phyloP scores from a whole-genome alignment of 2,888 invertebrate species.

The Ischnura elegans region DNA sequence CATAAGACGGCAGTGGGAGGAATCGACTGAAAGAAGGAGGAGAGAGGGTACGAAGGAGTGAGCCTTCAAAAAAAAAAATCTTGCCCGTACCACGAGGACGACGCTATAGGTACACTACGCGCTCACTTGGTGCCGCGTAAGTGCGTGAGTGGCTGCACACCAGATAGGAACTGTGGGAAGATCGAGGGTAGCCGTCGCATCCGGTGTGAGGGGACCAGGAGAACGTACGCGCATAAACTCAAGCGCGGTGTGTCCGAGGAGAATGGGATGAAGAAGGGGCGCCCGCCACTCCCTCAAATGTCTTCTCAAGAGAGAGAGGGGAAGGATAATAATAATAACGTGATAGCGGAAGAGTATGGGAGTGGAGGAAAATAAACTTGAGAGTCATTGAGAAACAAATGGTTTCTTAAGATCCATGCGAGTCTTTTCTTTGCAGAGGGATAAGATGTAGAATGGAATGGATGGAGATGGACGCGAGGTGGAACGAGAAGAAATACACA shows the following conservation, averaged over 20 bases:
- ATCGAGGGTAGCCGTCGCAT: slow-evolving; percentile 27
- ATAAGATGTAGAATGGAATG: not conserved
- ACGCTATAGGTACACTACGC: not conserved
- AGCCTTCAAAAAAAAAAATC: not conserved
- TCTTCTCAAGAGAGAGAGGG: not conserved
- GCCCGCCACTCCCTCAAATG: not conserved
- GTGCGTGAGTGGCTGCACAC: not conserved
- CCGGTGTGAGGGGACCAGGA: too few relatives aligned
- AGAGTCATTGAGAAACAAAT: slow-evolving; percentile 54
- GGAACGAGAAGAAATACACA: not conserved
- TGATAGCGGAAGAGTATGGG: slow-evolving; percentile 5
- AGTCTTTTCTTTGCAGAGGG: not conserved
- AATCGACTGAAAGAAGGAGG: not conserved
- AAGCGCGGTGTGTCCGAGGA: not conserved
- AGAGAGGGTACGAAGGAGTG: too few relatives aligned
- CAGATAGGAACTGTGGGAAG: slow-evolving; percentile 48
- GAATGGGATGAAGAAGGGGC: slow-evolving; percentile 6
- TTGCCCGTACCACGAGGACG: not conserved
- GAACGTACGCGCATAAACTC: too few relatives aligned
- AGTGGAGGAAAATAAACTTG: slow-evolving; percentile 14
- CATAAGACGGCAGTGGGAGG: too few relatives aligned
- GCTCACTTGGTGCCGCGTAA: not conserved
- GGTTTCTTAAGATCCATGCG: slow-evolving; percentile 2
- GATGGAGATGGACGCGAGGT: not conserved
- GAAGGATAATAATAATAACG: slow-evolving; percentile 25